These are phyloP conservation scores for Dasypogon diadema DNA, from an alignment of 2,888 invertebrate genomes.

Conservation along the genomic window DNA sequence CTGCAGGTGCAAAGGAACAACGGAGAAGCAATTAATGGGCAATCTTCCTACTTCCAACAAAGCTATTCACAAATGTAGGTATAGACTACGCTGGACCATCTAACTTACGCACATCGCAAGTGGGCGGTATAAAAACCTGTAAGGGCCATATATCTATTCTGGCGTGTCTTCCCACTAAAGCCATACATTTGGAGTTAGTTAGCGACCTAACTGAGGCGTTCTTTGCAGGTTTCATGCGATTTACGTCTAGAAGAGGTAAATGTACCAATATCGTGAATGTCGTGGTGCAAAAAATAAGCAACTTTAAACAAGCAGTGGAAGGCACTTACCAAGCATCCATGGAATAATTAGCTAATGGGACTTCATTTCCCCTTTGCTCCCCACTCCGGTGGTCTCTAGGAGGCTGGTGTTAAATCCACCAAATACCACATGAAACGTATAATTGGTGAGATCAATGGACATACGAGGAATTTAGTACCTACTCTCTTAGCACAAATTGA, in stretches of 20 bases:
- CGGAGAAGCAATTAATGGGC: not conserved
- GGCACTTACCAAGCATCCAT: not conserved
- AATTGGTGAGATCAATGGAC: constrained; percentile 55
- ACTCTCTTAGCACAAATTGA: constrained; percentile 58
- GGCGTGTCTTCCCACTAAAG: not conserved
- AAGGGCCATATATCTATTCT: not conserved
- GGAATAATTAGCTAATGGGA: constrained; percentile 58
- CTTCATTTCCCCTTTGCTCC: constrained; percentile 61
- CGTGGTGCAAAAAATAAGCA: not conserved
- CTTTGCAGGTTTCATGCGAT: not conserved
- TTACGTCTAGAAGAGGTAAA: not conserved
- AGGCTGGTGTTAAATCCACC: constrained; percentile 60
- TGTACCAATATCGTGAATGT: not conserved
- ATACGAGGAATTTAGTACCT: constrained; percentile 60
- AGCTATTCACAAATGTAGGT: not conserved
- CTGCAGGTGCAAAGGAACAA: not conserved
- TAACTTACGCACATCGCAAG: not conserved
- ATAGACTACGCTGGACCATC: not conserved
- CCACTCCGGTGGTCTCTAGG: constrained; percentile 62
- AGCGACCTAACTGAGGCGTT: not conserved
- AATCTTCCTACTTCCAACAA: not conserved
- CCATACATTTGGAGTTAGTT: not conserved
- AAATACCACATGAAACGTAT: constrained; percentile 60
- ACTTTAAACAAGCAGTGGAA: not conserved
- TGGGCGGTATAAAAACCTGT: not conserved